phyloP scores from a whole-genome alignment of 2,888 invertebrate species.

The Chrysolina americana region DNA sequence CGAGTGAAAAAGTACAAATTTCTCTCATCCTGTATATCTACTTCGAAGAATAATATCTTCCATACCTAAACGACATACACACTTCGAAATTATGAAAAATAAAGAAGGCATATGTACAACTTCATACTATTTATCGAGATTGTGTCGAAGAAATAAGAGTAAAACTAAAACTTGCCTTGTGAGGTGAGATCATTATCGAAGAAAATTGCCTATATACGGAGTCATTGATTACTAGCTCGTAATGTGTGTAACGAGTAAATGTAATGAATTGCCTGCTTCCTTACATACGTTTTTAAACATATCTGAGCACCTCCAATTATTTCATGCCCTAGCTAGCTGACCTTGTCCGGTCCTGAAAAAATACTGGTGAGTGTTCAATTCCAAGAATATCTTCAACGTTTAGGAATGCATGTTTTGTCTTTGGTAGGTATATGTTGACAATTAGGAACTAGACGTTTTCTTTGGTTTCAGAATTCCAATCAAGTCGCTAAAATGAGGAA shows the following conservation, averaged over 20 bases:
- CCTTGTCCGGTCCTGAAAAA: constrained; percentile 19
- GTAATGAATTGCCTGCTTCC: constrained; percentile 9
- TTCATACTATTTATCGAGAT: background rate
- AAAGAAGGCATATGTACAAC: background rate
- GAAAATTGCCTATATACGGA: background rate
- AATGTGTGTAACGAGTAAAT: background rate
- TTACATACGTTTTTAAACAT: background rate
- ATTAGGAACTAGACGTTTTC: constrained; percentile 5
- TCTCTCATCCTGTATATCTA: background rate
- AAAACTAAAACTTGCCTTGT: constrained; percentile 3
- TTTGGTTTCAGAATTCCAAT: background rate
- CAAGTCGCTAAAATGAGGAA: background rate
- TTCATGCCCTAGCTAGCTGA: background rate
- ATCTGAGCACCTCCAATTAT: constrained; percentile 4
- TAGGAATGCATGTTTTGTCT: background rate
- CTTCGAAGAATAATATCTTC: background rate
- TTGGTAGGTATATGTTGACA: background rate
- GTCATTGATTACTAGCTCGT: background rate
- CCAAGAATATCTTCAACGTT: constrained; percentile 2
- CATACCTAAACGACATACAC: background rate
- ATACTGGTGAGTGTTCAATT: constrained; percentile 8
- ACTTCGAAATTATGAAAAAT: background rate
- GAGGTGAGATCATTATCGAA: constrained; percentile 11
- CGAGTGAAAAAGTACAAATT: no score
- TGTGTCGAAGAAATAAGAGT: constrained; percentile 8